Base-by-base conservation (phyloP, 2,113 vertebrate genomes). In the Pogona vitticeps region DNA sequence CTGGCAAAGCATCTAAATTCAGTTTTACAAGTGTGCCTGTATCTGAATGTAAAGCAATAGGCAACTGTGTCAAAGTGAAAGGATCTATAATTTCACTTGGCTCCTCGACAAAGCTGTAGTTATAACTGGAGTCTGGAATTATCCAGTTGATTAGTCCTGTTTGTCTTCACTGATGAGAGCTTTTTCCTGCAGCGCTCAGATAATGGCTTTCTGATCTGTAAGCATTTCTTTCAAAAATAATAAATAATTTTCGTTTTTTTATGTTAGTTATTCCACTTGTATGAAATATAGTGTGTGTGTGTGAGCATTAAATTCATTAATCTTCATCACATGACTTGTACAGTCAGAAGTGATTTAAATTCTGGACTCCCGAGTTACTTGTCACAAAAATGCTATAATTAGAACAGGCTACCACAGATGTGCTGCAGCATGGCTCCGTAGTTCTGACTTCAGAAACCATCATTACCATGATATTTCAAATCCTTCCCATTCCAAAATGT, bases 361-460 rank as follows among this genome's bases (percentile, higher is more conserved):
- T 0, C 84, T 91, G 67, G 58, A 72, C 0, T 0, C 0, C 28
- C 0, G 80, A 86, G 80, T 91, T 88, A 84, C 2, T 9, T 88
- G 85, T 91, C 86, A 91, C 83, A 91, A 93, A 38, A 71, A 82
- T 76, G 82, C 90, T 93, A 90, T 91, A 94, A 92, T 94, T 92
- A 93, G 93, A 92, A 82, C 82, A 91, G 89, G 89, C 90, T 89
- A 92, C 89, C 10, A 91, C 92, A 95, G 91, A 95, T 93, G 90
- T 92, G 82, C 83, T 89, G 88, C 90, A 84, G 89, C 31, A 86
- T 91, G 88, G 70, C 80, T 72, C 3, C 38, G 86, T 68, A 85
- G 83, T 82, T 90, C 78, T 81, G 70, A 67, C 40, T 1, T 5
- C 59, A 86, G 38, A 92, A 91, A 93, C 83, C 59, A 58, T 1